Base-by-base conservation (phyloP, 2,888 invertebrate genomes). In the Zygaena filipendulae region DNA sequence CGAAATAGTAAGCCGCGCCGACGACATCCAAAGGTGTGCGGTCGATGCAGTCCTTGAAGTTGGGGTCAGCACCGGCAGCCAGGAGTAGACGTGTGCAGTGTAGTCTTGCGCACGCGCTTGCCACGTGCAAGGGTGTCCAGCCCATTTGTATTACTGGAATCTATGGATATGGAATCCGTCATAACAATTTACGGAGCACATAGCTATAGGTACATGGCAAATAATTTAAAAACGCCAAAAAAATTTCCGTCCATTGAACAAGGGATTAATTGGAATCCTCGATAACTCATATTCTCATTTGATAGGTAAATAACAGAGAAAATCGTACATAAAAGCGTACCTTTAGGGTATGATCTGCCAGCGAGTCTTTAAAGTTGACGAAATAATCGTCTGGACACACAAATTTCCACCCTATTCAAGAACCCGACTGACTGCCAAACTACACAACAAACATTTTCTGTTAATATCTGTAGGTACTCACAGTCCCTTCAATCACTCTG, bases 51-150 rank as follows among this genome's bases (percentile, higher is more conserved):
- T 83, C 83, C 2, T 47, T 43, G 6, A 67, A 48, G 35, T 74
- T 70, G 2, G 79, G 63, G 25, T 82, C 66, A 0, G 81, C 81
- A 1, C 81, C 81, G 7, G 77, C 71, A 1, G 72, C 70, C 8
- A 85, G 48, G 1, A 87, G 66, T 0, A 77, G 51, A 1, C 74
- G 47, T 0, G 82, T 77, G 48, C 82, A 81, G 23, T 79, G 71
- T 1, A 53, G 49, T 12, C 82, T 61, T 0, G 79, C 77, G 32
- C 82, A 72, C 2, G 81, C 68, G 9, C 81, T 70, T 0, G 86
- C 84, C 4, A 84, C 74, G 44, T 86, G 86, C 1, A 86, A 70
- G 0, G 87, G 81, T 0, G 85, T 85, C 67, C 84, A 83, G 2
- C 84, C 84, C 1, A 64, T 52, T 51, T 75, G 67, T 28, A 82